Conservation (phyloP, 2,113 vertebrate genomes). For the Rattus norvegicus region DNA sequence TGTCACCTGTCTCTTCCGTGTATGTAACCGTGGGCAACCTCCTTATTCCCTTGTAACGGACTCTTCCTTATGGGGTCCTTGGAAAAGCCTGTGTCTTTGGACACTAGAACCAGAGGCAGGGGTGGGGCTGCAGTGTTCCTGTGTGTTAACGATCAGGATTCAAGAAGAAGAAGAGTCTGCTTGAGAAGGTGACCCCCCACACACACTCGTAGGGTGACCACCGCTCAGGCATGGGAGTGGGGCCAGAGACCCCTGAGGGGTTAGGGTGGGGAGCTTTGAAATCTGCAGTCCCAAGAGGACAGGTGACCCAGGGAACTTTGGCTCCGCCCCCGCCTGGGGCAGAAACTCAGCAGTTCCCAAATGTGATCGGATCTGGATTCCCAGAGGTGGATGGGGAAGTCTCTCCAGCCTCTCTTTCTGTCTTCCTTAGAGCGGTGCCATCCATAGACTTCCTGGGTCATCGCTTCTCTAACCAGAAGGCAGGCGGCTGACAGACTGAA, state of each 20-base stretch:
- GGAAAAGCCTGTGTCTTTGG: too few species aligned
- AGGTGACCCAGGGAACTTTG: neutral
- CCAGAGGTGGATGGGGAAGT: neutral
- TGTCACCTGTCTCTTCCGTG: neutral
- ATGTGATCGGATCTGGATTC: neutral
- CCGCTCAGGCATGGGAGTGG: neutral
- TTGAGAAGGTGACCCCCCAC: neutral
- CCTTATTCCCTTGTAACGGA: neutral
- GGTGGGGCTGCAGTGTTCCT: neutral
- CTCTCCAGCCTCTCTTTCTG: too few species aligned
- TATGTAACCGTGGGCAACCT: neutral
- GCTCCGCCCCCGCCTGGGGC: neutral
- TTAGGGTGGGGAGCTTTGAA: neutral
- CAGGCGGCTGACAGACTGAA: accelerated
- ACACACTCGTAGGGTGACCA: neutral
- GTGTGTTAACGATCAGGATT: neutral
- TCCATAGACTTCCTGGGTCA: neutral
- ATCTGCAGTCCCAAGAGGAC: neutral
- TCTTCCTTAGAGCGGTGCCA: neutral
- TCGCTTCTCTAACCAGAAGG: neutral
- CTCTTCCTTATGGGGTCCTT: neutral
- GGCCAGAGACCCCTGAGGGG: accelerated
- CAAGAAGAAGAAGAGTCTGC: neutral
- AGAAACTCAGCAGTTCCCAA: neutral
- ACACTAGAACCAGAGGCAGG: neutral